phyloP scores from a whole-genome alignment of 2,113 vertebrate species.

The Pyxicephalus adspersus region DNA sequence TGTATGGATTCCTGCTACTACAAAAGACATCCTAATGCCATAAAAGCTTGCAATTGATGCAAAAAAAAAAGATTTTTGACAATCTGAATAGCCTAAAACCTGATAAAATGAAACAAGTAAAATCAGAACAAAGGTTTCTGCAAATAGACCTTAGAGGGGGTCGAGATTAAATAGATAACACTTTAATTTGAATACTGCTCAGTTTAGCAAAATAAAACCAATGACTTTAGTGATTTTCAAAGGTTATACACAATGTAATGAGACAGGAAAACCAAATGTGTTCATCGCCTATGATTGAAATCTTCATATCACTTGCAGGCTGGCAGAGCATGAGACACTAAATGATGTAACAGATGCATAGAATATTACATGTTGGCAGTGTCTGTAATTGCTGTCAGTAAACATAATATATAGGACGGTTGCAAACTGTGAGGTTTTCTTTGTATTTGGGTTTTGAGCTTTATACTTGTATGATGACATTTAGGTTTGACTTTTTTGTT shows the following conservation, averaged over 20 bases:
- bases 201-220: background rate
- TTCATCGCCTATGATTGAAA: conserved; percentile 11
- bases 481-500: background rate
- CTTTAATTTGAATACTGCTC: too few species aligned
- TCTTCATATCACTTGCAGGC: background rate
- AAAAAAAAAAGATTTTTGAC: too few species aligned
- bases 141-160: too few species aligned
- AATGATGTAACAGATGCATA: conserved; percentile 30
- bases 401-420: background rate
- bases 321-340: background rate
- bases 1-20: too few species aligned
- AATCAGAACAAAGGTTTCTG: too few species aligned
- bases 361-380: conserved; percentile 20
- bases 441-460: background rate
- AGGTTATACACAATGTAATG: background rate
- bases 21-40: too few species aligned
- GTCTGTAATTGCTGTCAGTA: background rate
- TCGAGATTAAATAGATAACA: too few species aligned
- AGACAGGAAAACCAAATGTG: background rate
- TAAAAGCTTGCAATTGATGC: too few species aligned
- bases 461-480: background rate
- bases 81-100: too few species aligned
- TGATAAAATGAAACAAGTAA: too few species aligned
- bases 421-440: background rate
- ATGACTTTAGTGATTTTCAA: background rate